These are phyloP conservation scores for Lophura swinhoii DNA, from an alignment of 2,797 vertebrate genomes.

Conservation along the genomic window DNA sequence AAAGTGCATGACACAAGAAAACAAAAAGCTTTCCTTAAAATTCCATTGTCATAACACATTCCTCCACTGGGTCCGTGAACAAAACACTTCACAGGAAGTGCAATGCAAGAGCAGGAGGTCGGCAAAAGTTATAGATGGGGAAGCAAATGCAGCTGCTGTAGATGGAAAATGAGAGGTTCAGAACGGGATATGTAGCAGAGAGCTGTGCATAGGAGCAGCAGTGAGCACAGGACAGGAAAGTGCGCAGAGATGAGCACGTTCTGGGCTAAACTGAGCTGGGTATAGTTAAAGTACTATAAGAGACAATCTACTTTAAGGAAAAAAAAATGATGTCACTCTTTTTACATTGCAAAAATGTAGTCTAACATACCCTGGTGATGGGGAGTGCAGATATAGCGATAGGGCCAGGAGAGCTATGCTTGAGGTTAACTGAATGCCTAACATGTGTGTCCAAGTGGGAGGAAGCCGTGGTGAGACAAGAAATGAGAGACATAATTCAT, in stretches of 20 bases:
- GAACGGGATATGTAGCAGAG: not conserved
- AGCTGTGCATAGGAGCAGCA: not conserved
- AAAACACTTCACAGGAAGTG: constrained; percentile 64
- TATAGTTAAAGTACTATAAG: not conserved
- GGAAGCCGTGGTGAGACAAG: constrained; percentile 69
- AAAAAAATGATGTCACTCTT: constrained; percentile 72
- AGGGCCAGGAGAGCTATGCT: constrained; percentile 33
- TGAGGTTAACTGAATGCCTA: constrained; percentile 65
- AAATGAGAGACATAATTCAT: constrained; percentile 71
- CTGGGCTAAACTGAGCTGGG: not conserved
- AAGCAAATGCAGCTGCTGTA: constrained; percentile 40
- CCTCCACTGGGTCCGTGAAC: not conserved
- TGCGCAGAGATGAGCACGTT: not conserved
- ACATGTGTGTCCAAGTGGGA: constrained; percentile 76
- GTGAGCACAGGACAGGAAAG: not conserved
- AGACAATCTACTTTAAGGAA: constrained; percentile 51
- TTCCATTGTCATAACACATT: constrained; percentile 61
- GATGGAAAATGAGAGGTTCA: constrained; percentile 32
- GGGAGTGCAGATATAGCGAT: constrained; percentile 66
- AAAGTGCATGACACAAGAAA: constrained; percentile 53
- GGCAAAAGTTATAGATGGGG: not conserved
- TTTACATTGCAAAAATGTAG: constrained; percentile 68
- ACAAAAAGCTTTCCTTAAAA: constrained; percentile 60
- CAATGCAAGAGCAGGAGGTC: constrained; percentile 30
- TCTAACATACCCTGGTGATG: not conserved